Conservation (phyloP, 2,113 vertebrate species). For the Pholis gunnellus region DNA sequence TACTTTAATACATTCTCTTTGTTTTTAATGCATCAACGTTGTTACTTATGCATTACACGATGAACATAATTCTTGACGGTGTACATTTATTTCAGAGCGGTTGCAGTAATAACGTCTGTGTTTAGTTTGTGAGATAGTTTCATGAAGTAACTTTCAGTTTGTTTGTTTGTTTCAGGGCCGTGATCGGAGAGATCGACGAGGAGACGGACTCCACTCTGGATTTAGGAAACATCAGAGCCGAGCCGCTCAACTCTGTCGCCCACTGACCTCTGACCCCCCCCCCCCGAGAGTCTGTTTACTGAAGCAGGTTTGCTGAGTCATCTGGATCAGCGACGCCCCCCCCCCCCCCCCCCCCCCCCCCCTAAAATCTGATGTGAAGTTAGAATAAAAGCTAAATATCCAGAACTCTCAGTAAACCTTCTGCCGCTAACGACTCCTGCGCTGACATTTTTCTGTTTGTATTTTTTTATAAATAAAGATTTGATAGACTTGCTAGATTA, state of each 20-base stretch:
- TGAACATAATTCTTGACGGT: too few species aligned
- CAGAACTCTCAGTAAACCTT: neutral
- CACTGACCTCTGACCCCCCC: constrained; percentile 83
- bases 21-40: neutral
- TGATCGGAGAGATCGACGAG: constrained; percentile 99
- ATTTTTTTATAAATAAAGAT: constrained; percentile 59
- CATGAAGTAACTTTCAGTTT: too few species aligned
- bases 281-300: neutral
- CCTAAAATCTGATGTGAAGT: neutral
- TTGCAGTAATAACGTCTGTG: too few species aligned
- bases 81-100: too few species aligned
- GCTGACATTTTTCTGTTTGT: constrained; percentile 25
- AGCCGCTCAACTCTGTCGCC: constrained; percentile 96
- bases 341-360: too few species aligned
- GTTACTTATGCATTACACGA: too few species aligned
- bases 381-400: neutral
- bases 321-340: too few species aligned
- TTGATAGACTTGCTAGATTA: constrained; percentile 2
- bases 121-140: too few species aligned
- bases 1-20: too few species aligned
- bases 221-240: constrained; percentile 95
- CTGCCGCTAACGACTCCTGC: neutral
- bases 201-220: constrained; percentile 97
- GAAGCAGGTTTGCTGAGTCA: neutral
- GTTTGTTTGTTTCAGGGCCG: constrained; percentile 83